Conservation (phyloP, 2,888 invertebrate species). For the Ctena decussata region DNA sequence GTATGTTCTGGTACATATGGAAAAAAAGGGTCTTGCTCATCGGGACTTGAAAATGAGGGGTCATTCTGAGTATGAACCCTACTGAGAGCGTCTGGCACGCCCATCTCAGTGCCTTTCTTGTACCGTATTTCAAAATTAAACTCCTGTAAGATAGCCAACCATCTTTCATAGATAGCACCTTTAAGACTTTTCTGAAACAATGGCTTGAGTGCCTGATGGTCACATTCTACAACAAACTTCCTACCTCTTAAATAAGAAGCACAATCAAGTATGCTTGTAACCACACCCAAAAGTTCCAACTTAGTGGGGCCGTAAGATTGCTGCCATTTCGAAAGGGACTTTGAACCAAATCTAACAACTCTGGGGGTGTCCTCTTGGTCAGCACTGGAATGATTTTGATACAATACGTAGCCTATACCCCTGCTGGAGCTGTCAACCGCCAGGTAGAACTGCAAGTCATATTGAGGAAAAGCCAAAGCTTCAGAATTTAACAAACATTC, state of each 20-base stretch:
- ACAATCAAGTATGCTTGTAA: conserved; percentile 14
- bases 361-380: background rate
- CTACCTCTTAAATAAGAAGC: background rate
- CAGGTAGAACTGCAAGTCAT: conserved; percentile 49
- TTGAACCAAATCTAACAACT: conserved; percentile 40
- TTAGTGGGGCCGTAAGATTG: conserved; percentile 53
- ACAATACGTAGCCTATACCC: conserved; percentile 63
- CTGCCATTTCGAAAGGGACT: conserved; percentile 44
- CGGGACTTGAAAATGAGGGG: conserved; percentile 14
- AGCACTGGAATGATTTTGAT: too few relatives aligned
- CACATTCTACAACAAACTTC: conserved; percentile 6
- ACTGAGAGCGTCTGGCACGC: conserved; percentile 26
- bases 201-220: conserved; percentile 35
- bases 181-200: conserved; percentile 39
- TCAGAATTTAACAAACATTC: conserved; percentile 34
- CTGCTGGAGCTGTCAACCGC: conserved; percentile 51
- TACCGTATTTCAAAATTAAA: conserved; percentile 48
- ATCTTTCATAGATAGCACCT: conserved; percentile 55
- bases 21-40: conserved; percentile 33
- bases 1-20: conserved; percentile 42
- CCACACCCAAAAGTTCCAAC: conserved; percentile 48
- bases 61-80: background rate
- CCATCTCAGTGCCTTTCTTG: conserved; percentile 36
- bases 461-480: conserved; percentile 61
- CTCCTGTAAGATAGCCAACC: conserved; percentile 54